Base-by-base conservation (phyloP, 2,888 invertebrate genomes). In the Spilarctia lutea region DNA sequence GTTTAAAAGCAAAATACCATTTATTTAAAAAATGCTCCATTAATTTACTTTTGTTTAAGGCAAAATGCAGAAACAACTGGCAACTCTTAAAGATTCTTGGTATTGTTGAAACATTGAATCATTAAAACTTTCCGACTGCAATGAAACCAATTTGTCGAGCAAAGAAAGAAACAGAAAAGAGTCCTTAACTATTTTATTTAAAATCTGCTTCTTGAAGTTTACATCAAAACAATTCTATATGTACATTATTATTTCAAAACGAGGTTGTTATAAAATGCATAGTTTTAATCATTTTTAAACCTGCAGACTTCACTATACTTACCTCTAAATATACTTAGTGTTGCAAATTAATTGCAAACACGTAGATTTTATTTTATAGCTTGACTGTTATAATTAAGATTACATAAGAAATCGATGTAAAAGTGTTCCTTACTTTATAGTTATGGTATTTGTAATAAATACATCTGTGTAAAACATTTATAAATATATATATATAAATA, bases 41-140 rank as follows among this genome's bases (percentile, higher is more conserved):
- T 1, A 48, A 48, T 13, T 68, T 68, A 20, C n/a, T 35, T 45
- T 69, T 56, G 24, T 52, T 48, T 52, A 3, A 13, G 1, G 2
- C n/a, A 39, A 39, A 35, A 30, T 70, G n/a, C 8, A 20, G 48
- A 48, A 65, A 65, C n/a, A 45, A 35, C 63, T 60, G 39, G 30
- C 65, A 48, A 48, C 71, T 35, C 33, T 65, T 33, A 65, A 11
- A 33, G 63, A 65, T 42, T 42, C 42, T 33, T 35, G 20, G 42
- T 71, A 42, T 33, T 33, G 35, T 63, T 60, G 67, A 71, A 27
- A 63, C 68, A 60, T 42, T 67, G 48, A 70, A 75, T 63, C 67
- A 68, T 67, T 75, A 72, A 75, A 75, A 56, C 45, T 75, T 52
- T 42, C 30, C n/a, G 60, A 67, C 69, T 48, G 68, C 56, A 75